Conservation (phyloP, 1,140 invertebrate genomes). For the Pseudomyrmex pallidus region DNA sequence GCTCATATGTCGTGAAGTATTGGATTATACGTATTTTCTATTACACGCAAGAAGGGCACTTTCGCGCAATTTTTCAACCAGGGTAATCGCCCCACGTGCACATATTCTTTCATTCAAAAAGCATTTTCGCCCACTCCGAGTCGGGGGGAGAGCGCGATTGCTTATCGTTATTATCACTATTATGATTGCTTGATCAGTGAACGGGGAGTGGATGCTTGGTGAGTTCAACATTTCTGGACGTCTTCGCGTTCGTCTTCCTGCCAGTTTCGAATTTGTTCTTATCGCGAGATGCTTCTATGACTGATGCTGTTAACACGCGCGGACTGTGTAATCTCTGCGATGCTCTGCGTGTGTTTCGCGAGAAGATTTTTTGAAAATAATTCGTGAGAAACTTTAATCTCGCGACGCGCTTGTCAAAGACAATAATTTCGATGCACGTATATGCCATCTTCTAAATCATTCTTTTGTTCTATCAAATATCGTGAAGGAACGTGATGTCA, state of each 20-base stretch:
- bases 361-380: conserved; percentile 9
- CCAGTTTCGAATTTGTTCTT: conserved; percentile 10
- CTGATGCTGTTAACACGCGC: conserved; percentile 1
- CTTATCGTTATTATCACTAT: conserved; percentile 44
- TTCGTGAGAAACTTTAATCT: background rate
- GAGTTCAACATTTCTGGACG: conserved; percentile 8
- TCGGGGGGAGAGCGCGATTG: conserved; percentile 39
- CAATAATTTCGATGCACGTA: too few relatives aligned
- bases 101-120: conserved; percentile 3
- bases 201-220: conserved; percentile 13
- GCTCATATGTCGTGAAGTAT: conserved; percentile 16
- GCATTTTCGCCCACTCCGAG: conserved; percentile 11
- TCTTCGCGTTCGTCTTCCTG: conserved; percentile 18
- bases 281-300: conserved; percentile 11
- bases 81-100: conserved; percentile 8
- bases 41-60: conserved; percentile 27
- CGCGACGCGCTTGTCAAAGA: too few relatives aligned
- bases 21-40: conserved; percentile 8
- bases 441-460: too few relatives aligned
- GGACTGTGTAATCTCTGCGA: background rate
- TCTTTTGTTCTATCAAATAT: too few relatives aligned
- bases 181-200: conserved; percentile 47
- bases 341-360: background rate
- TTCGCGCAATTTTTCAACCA: conserved; percentile 33
- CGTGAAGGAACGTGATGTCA: background rate